A percentile compares a stretch with the other conserved stretches of the same genome.
Conservation (phyloP, 92 coral and sea anemone genomes). For the Epizoanthus stellaris region DNA sequence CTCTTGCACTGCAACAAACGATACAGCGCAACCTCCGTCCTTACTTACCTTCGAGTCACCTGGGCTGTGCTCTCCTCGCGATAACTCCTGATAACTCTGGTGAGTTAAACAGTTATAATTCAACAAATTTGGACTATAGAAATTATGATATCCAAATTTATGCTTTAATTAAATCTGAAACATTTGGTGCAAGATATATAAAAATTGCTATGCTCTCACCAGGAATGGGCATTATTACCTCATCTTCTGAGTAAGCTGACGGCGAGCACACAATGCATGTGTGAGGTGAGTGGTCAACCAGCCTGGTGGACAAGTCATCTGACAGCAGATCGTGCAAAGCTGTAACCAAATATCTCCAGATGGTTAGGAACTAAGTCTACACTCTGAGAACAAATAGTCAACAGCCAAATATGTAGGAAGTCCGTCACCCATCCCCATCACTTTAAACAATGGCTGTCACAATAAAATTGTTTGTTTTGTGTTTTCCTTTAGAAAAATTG, state of each 20-base stretch:
- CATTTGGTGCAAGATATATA: neutral
- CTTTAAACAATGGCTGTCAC: neutral
- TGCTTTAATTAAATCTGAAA: neutral
- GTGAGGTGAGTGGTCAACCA: conserved; percentile 86
- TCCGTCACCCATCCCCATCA: neutral
- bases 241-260: conserved; percentile 86
- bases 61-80: conserved; percentile 95
- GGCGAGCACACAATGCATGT: conserved; percentile 94
- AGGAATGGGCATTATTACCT: conserved; percentile 57
- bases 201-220: neutral
- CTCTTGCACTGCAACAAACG: too few species aligned
- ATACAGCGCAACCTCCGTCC: too few species aligned
- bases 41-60: conserved; percentile 73
- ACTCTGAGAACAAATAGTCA: neutral
- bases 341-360: conserved; percentile 17
- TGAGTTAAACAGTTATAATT: neutral
- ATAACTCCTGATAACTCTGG: conserved; percentile 86
- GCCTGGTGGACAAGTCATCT: conserved; percentile 80
- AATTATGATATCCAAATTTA: neutral
- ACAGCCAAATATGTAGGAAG: neutral
- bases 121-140: neutral
- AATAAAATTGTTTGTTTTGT: too few species aligned
- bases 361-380: conserved; percentile 2
- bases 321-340: conserved; percentile 91
- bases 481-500: too few species aligned